phyloP scores from a whole-genome alignment of 2,797 vertebrate species.

The Poecilia velifera region DNA sequence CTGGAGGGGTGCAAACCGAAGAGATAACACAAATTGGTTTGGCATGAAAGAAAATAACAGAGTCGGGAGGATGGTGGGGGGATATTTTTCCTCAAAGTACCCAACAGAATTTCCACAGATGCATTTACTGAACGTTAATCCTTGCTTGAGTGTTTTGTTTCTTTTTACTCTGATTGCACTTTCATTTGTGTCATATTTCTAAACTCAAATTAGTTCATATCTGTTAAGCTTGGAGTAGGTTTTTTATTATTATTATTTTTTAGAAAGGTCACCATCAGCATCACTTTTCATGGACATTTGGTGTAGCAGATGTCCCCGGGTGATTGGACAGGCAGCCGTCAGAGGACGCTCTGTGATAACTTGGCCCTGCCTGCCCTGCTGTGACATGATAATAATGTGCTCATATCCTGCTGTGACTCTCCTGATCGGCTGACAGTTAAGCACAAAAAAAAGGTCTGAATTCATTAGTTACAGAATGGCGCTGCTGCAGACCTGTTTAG shows the following conservation, averaged over 20 bases:
- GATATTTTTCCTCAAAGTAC: conserved; percentile 36
- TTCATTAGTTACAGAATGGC: conserved; percentile 69
- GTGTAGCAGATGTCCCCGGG: conserved; percentile 67
- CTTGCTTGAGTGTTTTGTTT: background rate
- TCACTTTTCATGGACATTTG: conserved; percentile 45
- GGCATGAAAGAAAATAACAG: conserved; percentile 55
- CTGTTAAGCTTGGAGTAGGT: conserved; percentile 1
- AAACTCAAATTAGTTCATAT: conserved; percentile 9
- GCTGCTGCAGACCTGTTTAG: conserved; percentile 42
- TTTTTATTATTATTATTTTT: background rate
- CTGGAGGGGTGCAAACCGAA: conserved; percentile 10
- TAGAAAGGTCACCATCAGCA: conserved; percentile 17
- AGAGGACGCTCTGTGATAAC: conserved; percentile 68
- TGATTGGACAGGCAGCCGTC: conserved; percentile 71
- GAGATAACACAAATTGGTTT: conserved; percentile 63
- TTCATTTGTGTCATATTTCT: background rate
- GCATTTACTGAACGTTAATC: conserved; percentile 3
- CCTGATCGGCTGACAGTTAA: conserved; percentile 72
- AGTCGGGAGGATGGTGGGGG: conserved; percentile 14
- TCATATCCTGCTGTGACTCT: conserved; percentile 79
- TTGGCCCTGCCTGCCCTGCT: conserved; percentile 64
- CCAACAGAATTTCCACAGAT: conserved; percentile 15
- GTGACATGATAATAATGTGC: conserved; percentile 74
- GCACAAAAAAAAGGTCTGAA: conserved; percentile 74
- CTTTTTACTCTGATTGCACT: background rate